phyloP scores from a whole-genome alignment of 2,888 invertebrate species.

The Eremobia ochroleuca region DNA sequence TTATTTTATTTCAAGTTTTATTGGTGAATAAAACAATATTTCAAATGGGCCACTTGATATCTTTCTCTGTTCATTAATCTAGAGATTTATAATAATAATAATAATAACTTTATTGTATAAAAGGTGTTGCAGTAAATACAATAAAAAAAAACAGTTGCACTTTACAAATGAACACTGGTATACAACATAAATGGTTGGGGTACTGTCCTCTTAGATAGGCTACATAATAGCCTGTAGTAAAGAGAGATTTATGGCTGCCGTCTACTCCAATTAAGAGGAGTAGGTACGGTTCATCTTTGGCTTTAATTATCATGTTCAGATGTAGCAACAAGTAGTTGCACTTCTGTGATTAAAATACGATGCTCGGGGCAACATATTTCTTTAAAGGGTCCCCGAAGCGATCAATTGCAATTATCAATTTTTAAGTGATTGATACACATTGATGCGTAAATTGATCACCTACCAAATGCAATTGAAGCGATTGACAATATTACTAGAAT shows the following conservation, averaged over 20 bases:
- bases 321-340: slow-evolving; percentile 12
- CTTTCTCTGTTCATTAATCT: slow-evolving; percentile 52
- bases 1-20: slow-evolving; percentile 57
- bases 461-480: neutral
- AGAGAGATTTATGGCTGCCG: slow-evolving; percentile 48
- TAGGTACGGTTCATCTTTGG: slow-evolving; percentile 32
- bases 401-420: neutral
- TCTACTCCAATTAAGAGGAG: slow-evolving; percentile 48
- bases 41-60: slow-evolving; percentile 53
- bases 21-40: slow-evolving; percentile 58
- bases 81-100: too few relatives aligned
- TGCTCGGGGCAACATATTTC: slow-evolving; percentile 12
- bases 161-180: too few relatives aligned
- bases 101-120: too few relatives aligned
- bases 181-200: too few relatives aligned
- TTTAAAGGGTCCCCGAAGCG: too few relatives aligned
- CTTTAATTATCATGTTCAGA: slow-evolving; percentile 32
- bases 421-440: neutral
- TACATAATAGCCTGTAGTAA: too few relatives aligned
- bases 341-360: slow-evolving; percentile 21
- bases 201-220: too few relatives aligned
- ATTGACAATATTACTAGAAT: neutral
- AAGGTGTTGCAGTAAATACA: too few relatives aligned
- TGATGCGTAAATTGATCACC: too few relatives aligned
- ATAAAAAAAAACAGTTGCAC: too few relatives aligned